Percentiles rank a stretch among this genome's conserved stretches.
phyloP scores from a whole-genome alignment of 37 sponge, comb jelly and placozoan genomes.

The Mnemiopsis leidyi region DNA sequence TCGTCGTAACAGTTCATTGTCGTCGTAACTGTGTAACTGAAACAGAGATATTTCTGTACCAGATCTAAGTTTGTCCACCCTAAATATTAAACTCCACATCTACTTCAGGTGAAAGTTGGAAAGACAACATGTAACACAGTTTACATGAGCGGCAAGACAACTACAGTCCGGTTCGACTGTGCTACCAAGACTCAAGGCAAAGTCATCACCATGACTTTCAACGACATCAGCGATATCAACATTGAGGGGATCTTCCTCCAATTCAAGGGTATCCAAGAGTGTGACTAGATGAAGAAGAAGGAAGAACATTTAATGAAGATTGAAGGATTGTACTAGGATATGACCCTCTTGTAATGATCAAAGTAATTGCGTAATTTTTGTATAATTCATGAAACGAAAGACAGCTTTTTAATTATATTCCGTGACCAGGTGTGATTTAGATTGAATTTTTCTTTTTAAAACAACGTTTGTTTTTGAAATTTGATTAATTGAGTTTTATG shows the following conservation, averaged over 20 bases:
- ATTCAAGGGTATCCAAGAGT: not conserved
- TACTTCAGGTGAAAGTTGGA: not conserved
- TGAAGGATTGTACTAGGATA: not conserved
- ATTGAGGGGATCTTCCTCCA: not conserved
- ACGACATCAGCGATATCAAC: constrained; percentile 8
- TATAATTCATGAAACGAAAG: not conserved
- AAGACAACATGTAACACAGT: constrained; percentile 26
- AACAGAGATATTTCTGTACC: no score
- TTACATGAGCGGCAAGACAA: not conserved
- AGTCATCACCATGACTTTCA: not conserved
- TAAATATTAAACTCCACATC: no score
- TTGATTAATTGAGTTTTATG: not conserved
- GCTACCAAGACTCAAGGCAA: not conserved
- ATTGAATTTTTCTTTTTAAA: not conserved
- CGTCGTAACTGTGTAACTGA: no score
- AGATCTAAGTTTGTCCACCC: no score
- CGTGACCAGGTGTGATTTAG: not conserved
- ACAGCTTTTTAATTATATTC: not conserved
- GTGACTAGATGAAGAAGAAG: not conserved
- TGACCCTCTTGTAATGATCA: not conserved
- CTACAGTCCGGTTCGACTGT: constrained; percentile 11
- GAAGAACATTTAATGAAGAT: not conserved
- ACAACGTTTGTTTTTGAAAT: not conserved
- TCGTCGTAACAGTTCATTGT: no score
- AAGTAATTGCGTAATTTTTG: not conserved